Evolutionary conservation across 2,113 vertebrate species (phyloP), one percentile per base, ranked within the genome.

Genomic region (Calonectris borealis): DNA sequence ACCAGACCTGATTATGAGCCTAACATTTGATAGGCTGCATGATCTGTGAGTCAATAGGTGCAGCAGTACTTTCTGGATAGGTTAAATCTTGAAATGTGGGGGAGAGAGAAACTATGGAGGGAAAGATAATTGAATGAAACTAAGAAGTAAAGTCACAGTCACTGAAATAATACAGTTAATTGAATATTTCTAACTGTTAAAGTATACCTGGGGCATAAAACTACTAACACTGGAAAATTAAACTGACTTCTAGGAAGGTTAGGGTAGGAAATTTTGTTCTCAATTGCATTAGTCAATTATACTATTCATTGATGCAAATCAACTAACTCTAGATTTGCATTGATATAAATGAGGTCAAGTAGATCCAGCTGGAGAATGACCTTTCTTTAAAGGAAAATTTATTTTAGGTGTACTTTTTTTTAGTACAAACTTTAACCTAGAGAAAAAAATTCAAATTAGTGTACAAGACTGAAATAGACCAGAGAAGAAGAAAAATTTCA

Each of bases 281-380:
- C 62, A 87, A 21, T 79, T 94, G 12, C 58, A 52, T 78, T 38
- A 94, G 65, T 80, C 73, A 82, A 84, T 94, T 89, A 82, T 48
- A 89, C 46, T 86, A 89, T 96, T 89, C 86, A 89, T 31, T 93
- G 95, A 85, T 82, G 91, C 65, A 95, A 89, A 84, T 68, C 91
- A 84, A 13, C 48, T 84, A 60, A 68, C 48, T 88, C 51, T 52
- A 68, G 40, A 27, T 81, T 84, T 94, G 5, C 32, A 68, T 27
- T 36, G 60, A 64, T 51, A 79, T 68, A 85, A 94, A 79, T 68
- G 51, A 86, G 51, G 36, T 18, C 42, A 81, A 86, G 29, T 71
- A 66, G 60, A 91, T 36, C 17, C 34, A 84, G 26, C 68, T 46
- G 86, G 52, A 77, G 22, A 81, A 78, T 51, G 16, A 75, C 9